phyloP scores from a whole-genome alignment of 2,888 invertebrate species.

The Sepiola atlantica region DNA sequence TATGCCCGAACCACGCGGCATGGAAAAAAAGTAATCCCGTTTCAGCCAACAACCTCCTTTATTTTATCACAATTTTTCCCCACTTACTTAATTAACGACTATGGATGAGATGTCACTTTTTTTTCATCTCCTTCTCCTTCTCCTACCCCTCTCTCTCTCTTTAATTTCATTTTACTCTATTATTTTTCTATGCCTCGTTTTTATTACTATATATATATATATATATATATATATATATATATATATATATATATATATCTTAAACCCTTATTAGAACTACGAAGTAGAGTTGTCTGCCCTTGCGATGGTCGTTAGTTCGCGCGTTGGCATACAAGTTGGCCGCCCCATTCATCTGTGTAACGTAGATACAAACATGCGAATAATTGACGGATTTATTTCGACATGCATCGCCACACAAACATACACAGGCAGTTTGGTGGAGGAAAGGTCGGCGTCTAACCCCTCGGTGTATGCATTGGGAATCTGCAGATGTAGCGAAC shows the following conservation, averaged over 20 bases:
- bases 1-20: not conserved
- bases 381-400: slow-evolving; percentile 32
- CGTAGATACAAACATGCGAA: not conserved
- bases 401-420: not conserved
- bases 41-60: not conserved
- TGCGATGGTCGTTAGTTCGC: not conserved
- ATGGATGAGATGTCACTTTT: slow-evolving; percentile 32
- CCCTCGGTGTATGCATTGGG: not conserved
- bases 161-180: slow-evolving; percentile 37
- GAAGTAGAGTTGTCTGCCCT: not conserved
- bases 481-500: not conserved
- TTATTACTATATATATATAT: not conserved
- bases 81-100: slow-evolving; percentile 32
- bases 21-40: not conserved
- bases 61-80: not conserved
- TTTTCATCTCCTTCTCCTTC: not conserved
- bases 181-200: not conserved
- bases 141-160: not conserved
- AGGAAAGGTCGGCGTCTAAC: too few relatives aligned
- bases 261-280: not conserved
- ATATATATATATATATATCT: too few relatives aligned
- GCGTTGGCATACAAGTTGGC: not conserved
- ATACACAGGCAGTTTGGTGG: not conserved
- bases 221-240: too few relatives aligned
- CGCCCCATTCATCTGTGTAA: slow-evolving; percentile 16